Base-by-base conservation (phyloP, 2,888 invertebrate genomes). In the Incurvaria masculella region DNA sequence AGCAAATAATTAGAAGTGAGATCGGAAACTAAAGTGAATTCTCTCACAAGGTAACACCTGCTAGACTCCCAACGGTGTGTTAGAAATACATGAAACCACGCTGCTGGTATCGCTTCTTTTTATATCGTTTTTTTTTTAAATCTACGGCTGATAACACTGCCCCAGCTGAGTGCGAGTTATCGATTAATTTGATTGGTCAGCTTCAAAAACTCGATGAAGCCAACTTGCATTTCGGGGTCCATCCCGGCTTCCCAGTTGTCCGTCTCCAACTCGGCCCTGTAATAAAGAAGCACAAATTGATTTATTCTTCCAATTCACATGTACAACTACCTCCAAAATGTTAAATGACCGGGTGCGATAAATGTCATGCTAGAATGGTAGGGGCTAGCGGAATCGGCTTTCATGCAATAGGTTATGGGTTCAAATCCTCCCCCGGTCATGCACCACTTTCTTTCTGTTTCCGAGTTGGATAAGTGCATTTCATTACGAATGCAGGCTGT, bases 101-200 rank as follows among this genome's bases (percentile, higher is more conserved):
- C 23, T 5, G n/a, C 4, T 18, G 11, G 18, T 41, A 41, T 39
- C 6, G n/a, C 18, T 43, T 21, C 17, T 14, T 46, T 46, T 21
- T 46, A 18, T 46, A 3, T 21, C 20, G 20, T 46, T 21, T 42
- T 40, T 8, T 18, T 46, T 4, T 42, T 41, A 26, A 41, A 16
- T 27, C 33, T 44, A 20, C 33, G 20, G 33, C 19, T 18, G 18
- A 44, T 19, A 10, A 44, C 6, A 18, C 44, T 33, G n/a, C 44
- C 44, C 19, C 27, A 44, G 27, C 18, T 5, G 18, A 42, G 20
- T 42, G 21, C 14, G 18, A 17, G 73, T 69, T 78, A 78, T 78
- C 78, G 78, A 58, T 76, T 78, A 60, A 79, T 79, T 63, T 79
- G 79, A 58, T 79, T 79, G 53, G 79, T 78, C 61, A 78, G 74